A percentile compares a stretch with the other conserved stretches of the same genome.
Conservation (phyloP, 2,888 invertebrate genomes). For the Andrena camellia region DNA sequence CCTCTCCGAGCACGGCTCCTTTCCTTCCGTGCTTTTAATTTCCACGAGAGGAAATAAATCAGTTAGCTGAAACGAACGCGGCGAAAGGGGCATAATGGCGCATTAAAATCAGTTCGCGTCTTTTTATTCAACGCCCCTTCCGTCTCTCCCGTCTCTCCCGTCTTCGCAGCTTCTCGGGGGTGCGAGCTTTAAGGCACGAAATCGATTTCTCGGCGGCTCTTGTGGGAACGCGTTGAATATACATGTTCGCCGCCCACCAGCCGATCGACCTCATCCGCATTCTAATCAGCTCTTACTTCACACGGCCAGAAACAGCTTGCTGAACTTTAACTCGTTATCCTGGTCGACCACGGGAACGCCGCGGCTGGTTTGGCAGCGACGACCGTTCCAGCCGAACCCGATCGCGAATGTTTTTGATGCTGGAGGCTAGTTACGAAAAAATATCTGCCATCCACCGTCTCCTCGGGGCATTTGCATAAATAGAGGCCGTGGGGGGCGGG, state of each 20-base stretch:
- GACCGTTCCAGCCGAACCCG: slow-evolving; percentile 62
- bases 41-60: slow-evolving; percentile 18
- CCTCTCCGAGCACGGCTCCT: background rate
- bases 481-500: background rate
- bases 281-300: slow-evolving; percentile 78
- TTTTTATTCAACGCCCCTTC: slow-evolving; percentile 47
- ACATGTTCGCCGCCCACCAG: slow-evolving; percentile 69
- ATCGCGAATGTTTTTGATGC: slow-evolving; percentile 67
- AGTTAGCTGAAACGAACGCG: slow-evolving; percentile 2
- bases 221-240: slow-evolving; percentile 73
- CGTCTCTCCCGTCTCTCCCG: too few relatives aligned
- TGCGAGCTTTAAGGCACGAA: slow-evolving; percentile 60
- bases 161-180: slow-evolving; percentile 31
- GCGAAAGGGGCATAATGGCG: slow-evolving; percentile 43
- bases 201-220: slow-evolving; percentile 71
- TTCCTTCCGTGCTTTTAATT: slow-evolving; percentile 14
- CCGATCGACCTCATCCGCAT: slow-evolving; percentile 77
- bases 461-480: slow-evolving; percentile 39
- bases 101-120: slow-evolving; percentile 63
- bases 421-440: slow-evolving; percentile 47
- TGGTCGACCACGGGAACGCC: slow-evolving; percentile 69
- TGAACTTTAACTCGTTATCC: slow-evolving; percentile 78
- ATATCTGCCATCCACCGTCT: slow-evolving; percentile 28
- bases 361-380: slow-evolving; percentile 65
- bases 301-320: slow-evolving; percentile 77